Evolutionary conservation across 2,888 invertebrate genomes (phyloP).

Genomic region (Ligdia adustata): DNA sequence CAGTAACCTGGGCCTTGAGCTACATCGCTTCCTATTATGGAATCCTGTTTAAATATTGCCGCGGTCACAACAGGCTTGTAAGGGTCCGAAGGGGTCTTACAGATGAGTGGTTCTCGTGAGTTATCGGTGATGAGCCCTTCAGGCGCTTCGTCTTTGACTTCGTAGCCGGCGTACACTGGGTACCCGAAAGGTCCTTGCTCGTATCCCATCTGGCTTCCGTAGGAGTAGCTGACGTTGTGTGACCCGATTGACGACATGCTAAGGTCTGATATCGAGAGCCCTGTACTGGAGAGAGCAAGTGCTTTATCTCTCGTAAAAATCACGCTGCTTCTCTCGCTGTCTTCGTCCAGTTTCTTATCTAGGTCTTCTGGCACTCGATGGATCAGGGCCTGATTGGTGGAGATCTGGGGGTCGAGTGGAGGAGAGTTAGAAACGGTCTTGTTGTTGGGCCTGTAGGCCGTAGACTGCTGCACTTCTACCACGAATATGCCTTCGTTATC

Average conservation of each 20-base stretch:
- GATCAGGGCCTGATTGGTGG: slow-evolving; percentile 77
- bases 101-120: slow-evolving; percentile 77
- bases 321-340: slow-evolving; percentile 59
- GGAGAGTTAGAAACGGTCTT: slow-evolving; percentile 63
- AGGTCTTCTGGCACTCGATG: slow-evolving; percentile 73
- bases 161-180: slow-evolving; percentile 85
- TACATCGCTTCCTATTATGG: slow-evolving; percentile 74
- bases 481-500: slow-evolving; percentile 90
- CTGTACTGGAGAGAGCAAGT: slow-evolving; percentile 86
- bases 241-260: slow-evolving; percentile 89
- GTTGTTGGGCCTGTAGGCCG: slow-evolving; percentile 66
- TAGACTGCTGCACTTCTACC: slow-evolving; percentile 85
- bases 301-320: slow-evolving; percentile 70
- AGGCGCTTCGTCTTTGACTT: slow-evolving; percentile 65
- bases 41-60: slow-evolving; percentile 87
- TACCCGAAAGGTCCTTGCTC: slow-evolving; percentile 89
- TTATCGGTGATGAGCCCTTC: slow-evolving; percentile 68
- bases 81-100: slow-evolving; percentile 75
- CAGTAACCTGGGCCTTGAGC: slow-evolving; percentile 75
- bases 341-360: slow-evolving; percentile 64
- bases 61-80: slow-evolving; percentile 88
- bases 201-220: slow-evolving; percentile 91
- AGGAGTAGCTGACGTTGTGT: slow-evolving; percentile 90
- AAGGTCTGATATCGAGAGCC: slow-evolving; percentile 92
- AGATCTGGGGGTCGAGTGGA: slow-evolving; percentile 70